Evolutionary conservation across 1,140 invertebrate species (phyloP), one percentile per base, ranked within the genome.

Genomic region (Branchinecta lynchi): DNA sequence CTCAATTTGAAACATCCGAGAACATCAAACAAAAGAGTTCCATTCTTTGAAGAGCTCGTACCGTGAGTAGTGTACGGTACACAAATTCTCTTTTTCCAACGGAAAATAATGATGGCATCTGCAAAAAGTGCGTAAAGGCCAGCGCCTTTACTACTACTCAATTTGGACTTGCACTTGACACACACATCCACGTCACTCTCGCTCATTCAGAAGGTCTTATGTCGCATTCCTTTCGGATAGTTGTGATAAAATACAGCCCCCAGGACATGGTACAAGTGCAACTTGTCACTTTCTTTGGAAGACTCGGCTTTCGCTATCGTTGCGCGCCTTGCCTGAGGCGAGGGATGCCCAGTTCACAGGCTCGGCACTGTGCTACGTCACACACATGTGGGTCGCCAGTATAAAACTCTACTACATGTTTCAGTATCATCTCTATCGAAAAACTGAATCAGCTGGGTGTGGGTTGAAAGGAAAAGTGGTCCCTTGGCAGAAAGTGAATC

Each of bases 401-500:
- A 60, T 60, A 60, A 60, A 60, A 15, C 17, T 20, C 12, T 60
- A 60, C 17, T 60, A 60, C 12, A 20, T 20, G 12, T 60, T 60
- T 60, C 1, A 60, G 12, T 60, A 20, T 60, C 51, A 60, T 60
- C 51, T 15, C 17, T 60, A 20, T 60, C 17, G 51, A 60, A 60
- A 3, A 60, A 60, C 51, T 60, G 17, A 60, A 15, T 15, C 17
- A 60, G 17, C 51, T 60, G 51, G 51, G 51, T 60, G 51, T 60
- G 51, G 51, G 51, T 60, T 60, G 51, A 60, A 60, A 60, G 51
- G 51, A 60, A 60, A 60, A 60, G 51, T 60, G 51, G 17, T 15
- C 32, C 51, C 17, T 60, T 60, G 17, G 17, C 51, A 60, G 51
- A 60, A 60, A 60, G 51, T 60, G 51, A 60, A 60, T 60, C 17